Conservation (phyloP, 2,888 invertebrate species). For the Himalopsyche kuldschensis region DNA sequence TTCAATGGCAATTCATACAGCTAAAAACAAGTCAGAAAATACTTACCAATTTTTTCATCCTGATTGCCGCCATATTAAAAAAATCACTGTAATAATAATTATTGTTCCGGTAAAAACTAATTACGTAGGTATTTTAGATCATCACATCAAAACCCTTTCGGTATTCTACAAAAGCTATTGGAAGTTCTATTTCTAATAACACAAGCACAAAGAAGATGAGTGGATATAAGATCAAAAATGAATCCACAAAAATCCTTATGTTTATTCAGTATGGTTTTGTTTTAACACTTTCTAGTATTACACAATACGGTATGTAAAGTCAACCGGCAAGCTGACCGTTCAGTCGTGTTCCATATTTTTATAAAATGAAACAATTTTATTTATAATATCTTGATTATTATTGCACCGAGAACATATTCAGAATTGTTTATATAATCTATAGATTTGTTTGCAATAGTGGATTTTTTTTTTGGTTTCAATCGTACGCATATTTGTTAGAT, state of each 20-base stretch:
- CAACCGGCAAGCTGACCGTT: not conserved
- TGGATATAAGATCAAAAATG: not conserved
- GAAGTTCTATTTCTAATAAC: not conserved
- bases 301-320: constrained; percentile 10
- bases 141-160: not conserved
- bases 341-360: not conserved
- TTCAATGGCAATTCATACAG: no score
- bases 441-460: no score
- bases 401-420: no score
- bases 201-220: not conserved
- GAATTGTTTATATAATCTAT: no score
- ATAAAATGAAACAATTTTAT: not conserved
- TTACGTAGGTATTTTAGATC: not conserved
- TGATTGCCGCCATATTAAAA: not conserved
- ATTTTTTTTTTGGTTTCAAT: no score
- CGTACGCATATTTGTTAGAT: no score
- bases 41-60: not conserved
- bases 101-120: not conserved
- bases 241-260: not conserved
- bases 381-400: not conserved
- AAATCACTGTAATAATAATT: not conserved
- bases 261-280: not conserved
- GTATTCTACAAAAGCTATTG: not conserved
- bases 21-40: not conserved
- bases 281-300: constrained; percentile 11